phyloP scores from a whole-genome alignment of 37 sponge, comb jelly and placozoan genomes.

The Mnemiopsis leidyi region DNA sequence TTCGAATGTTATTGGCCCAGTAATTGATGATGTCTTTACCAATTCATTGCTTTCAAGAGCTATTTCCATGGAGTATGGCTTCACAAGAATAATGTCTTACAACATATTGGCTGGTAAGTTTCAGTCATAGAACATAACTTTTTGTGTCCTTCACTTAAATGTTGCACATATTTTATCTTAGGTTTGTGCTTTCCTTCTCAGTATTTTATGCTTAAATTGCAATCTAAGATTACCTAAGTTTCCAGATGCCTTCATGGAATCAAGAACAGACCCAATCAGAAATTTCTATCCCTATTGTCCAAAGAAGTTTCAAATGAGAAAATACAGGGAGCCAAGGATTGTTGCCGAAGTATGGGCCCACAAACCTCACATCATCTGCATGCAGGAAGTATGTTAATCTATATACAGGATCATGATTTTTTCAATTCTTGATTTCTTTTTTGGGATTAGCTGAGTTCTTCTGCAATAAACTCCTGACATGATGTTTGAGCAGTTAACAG shows the following conservation, averaged over 20 bases:
- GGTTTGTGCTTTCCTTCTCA: no score
- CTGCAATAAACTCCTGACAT: no score
- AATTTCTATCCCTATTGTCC: neutral
- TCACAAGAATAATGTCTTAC: neutral
- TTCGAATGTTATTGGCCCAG: slow-evolving; percentile 9
- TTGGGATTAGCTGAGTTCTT: no score
- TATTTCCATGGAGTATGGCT: neutral
- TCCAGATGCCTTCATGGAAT: neutral
- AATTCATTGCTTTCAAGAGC: neutral
- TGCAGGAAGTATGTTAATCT: slow-evolving; percentile 50
- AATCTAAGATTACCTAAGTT: no score
- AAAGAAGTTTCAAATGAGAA: slow-evolving; percentile 1
- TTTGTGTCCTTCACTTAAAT: no score
- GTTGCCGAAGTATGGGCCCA: slow-evolving; percentile 21
- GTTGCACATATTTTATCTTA: no score
- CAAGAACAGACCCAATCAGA: neutral
- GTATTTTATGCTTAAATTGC: no score
- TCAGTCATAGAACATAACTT: no score
- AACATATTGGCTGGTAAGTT: neutral
- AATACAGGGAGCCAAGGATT: slow-evolving; percentile 53
- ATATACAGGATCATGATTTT: neutral
- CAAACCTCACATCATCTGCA: neutral
- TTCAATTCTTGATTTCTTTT: neutral
- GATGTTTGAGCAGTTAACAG: no score
- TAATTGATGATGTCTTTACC: neutral